Evolutionary conservation across 1,140 invertebrate genomes (phyloP), one percentile per base, ranked within the genome.

Genomic region (Pygmarrhopalites habei): DNA sequence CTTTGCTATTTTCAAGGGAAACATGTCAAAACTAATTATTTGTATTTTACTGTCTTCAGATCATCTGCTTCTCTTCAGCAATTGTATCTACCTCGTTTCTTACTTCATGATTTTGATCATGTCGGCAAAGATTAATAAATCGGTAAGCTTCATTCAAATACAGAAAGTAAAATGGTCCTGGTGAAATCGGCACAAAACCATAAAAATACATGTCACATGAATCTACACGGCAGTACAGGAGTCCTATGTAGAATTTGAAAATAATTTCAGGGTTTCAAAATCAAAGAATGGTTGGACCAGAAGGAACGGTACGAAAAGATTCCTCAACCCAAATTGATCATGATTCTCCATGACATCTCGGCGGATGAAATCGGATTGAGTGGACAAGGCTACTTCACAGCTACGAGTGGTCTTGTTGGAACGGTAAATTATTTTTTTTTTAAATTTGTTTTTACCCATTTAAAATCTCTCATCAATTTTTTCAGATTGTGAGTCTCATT

Each of bases 401-500:
- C 56, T 5, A 58, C 56, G 5, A 25, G 35, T 2, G 56, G 56
- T 10, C 39, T 58, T 26, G 56, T 58, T 2, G 56, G 56, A n/a
- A 35, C 56, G 7, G 39, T 58, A 25, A 43, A 2, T 3, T n/a
- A 5, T 25, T 52, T n/a, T n/a, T 47, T 17, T 23, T 47, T 15
- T 7, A 15, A 12, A 19, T 17, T 15, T 12, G 7, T 7, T 7
- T 47, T 47, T 47, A 47, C 12, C n/a, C 39, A 41, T 41, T 41
- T 41, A 41, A 41, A 41, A 12, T 12, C 39, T n/a, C n/a, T n/a
- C n/a, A n/a, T n/a, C n/a, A n/a, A n/a, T n/a, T n/a, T n/a, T 57
- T 57, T 15, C 23, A 57, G 55, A 41, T 57, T 39, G 55, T 57
- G 55, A 57, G 55, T 21, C 10, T 58, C 12, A 44, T 58, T 4